Base-by-base conservation (phyloP, 1,140 invertebrate species). In the Batillaria attramentaria region DNA sequence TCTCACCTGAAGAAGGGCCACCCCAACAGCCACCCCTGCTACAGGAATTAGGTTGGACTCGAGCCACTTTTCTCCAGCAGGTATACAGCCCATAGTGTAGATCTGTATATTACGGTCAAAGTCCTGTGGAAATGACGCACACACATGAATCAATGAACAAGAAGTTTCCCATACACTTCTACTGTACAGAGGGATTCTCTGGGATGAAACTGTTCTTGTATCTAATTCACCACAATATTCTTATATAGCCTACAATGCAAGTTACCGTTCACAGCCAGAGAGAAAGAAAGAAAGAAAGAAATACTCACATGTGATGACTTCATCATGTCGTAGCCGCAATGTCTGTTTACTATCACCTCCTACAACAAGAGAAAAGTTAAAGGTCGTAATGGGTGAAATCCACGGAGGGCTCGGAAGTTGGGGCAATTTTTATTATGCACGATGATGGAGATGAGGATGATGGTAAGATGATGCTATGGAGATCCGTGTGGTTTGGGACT, bases 31-130 rank as follows among this genome's bases (percentile, higher is more conserved):
- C 57, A 95, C 94, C 72, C 94, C 95, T 50, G 96, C 96, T 37
- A 98, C 96, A 81, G 95, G 94, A 73, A 97, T 93, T 79, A 98
- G 93, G 92, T 98, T 97, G 84, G 94, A 93, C 91, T 98, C 97
- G 83, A 98, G 93, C 97, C 97, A 99, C 89, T 97, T 96, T 91
- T 98, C 96, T 74, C 95, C 96, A 79, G 96, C 95, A 81, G 95
- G 93, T 84, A 99, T 93, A 91, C 98, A 99, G 76, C 98, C 98
- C 65, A 95, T 94, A 89, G 97, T 97, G 92, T 97, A 97, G 89
- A 99, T 98, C 94, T 84, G 83, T 33, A 80, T 80, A 18, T 77
- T 80, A 60, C 86, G 78, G 50, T 86, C 84, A 84, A 79, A 81
- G 75, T 88, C 85, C 88, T 89, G 80, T 5, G n/a, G n/a, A 57